Conservation (phyloP, 2,113 vertebrate genomes). For the Parotia lawesii region DNA sequence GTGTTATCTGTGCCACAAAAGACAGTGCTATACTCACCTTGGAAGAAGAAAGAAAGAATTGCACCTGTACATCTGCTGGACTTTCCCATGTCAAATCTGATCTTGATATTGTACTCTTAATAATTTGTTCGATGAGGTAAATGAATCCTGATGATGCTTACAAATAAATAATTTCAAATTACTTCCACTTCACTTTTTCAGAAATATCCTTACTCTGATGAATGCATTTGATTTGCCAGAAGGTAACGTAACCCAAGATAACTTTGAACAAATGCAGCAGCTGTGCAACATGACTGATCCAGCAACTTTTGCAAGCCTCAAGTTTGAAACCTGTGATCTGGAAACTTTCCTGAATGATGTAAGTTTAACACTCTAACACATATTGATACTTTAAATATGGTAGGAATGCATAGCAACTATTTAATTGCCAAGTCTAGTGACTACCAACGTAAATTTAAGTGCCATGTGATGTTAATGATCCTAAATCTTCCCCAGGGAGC, state of each 20-base stretch:
- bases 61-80: background rate
- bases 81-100: background rate
- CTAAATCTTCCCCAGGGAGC: conserved; percentile 75
- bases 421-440: background rate
- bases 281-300: conserved; percentile 50
- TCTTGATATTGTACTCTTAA: background rate
- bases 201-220: conserved; percentile 78
- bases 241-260: conserved; percentile 70
- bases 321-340: conserved; percentile 71
- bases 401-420: background rate
- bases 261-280: conserved; percentile 63
- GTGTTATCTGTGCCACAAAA: background rate
- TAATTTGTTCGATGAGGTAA: background rate
- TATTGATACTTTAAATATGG: background rate
- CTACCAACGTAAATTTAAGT: background rate
- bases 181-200: conserved; percentile 40
- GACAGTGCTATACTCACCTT: background rate
- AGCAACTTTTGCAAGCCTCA: background rate
- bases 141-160: background rate
- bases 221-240: conserved; percentile 79
- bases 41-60: background rate
- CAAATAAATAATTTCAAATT: background rate
- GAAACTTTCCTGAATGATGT: conserved; percentile 73
- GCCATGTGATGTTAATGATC: background rate
- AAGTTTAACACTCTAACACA: background rate